phyloP scores from a whole-genome alignment of 2,113 vertebrate species.

The Ceratotherium simum region DNA sequence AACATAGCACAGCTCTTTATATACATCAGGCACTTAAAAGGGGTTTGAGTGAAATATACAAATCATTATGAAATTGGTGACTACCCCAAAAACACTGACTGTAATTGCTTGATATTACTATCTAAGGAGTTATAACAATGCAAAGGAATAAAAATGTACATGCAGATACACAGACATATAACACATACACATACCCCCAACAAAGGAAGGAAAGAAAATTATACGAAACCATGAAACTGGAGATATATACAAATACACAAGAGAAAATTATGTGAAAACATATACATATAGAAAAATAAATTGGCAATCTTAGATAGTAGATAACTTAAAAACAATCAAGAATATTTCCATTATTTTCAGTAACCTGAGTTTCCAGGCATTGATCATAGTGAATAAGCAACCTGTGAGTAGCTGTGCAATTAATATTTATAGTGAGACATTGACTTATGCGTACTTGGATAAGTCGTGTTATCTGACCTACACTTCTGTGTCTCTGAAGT shows the following conservation, averaged over 20 bases:
- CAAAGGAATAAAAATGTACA: neutral
- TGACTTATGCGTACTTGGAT: neutral
- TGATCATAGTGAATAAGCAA: constrained; percentile 24
- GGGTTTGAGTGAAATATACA: neutral
- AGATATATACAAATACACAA: neutral
- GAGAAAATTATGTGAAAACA: neutral
- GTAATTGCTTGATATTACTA: constrained; percentile 31
- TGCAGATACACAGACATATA: neutral
- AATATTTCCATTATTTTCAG: constrained; percentile 31
- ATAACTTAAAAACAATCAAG: constrained; percentile 17
- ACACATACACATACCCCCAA: neutral
- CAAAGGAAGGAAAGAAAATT: constrained; percentile 28
- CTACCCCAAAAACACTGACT: neutral
- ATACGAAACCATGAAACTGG: constrained; percentile 24
- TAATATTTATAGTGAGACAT: constrained; percentile 56
- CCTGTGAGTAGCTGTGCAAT: neutral
- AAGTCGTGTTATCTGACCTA: constrained; percentile 32
- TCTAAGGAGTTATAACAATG: neutral
- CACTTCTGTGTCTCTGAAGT: constrained; percentile 50
- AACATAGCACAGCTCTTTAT: neutral
- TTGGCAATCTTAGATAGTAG: neutral
- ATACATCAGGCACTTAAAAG: neutral
- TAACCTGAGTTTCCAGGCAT: constrained; percentile 18
- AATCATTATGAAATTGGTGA: constrained; percentile 33
- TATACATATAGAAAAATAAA: neutral